phyloP scores from a whole-genome alignment of 1,140 invertebrate species.

The Pogonomyrmex barbatus region DNA sequence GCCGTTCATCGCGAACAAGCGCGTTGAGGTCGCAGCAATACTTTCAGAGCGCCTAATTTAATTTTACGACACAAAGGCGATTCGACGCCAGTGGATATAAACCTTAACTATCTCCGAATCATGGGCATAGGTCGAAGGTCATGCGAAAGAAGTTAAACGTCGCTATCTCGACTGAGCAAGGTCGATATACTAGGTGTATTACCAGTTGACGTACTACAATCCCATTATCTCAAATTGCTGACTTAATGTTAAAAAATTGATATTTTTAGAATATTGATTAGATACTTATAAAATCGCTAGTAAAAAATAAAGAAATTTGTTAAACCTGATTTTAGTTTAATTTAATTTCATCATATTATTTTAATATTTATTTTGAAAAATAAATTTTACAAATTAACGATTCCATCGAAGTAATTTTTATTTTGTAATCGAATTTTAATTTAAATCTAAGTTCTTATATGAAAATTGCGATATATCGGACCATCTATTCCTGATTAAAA shows the following conservation, averaged over 20 bases:
- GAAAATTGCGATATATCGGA: not conserved
- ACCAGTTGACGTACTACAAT: not conserved
- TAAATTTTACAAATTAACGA: not conserved
- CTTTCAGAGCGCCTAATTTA: slow-evolving; percentile 54
- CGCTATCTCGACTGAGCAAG: slow-evolving; percentile 26
- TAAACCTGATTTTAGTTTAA: not conserved
- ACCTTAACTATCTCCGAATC: slow-evolving; percentile 46
- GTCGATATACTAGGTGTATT: slow-evolving; percentile 49
- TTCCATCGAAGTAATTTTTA: not conserved
- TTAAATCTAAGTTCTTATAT: slow-evolving; percentile 1
- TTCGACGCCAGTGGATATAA: slow-evolving; percentile 26
- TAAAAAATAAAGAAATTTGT: not conserved
- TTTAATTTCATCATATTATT: not conserved
- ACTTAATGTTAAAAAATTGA: not conserved
- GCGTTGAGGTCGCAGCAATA: slow-evolving; percentile 35
- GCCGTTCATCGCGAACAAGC: slow-evolving; percentile 50
- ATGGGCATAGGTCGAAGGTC: slow-evolving; percentile 61
- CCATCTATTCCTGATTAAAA: not conserved
- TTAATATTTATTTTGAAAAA: not conserved
- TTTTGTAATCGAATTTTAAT: not conserved
- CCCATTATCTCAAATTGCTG: not conserved
- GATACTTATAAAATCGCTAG: not conserved
- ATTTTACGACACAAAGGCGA: slow-evolving; percentile 46
- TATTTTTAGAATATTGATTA: not conserved
- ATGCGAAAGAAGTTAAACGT: slow-evolving; percentile 43